These are phyloP conservation scores for Leptinotarsa texana DNA, from an alignment of 1,140 invertebrate species.

Conservation along the genomic window DNA sequence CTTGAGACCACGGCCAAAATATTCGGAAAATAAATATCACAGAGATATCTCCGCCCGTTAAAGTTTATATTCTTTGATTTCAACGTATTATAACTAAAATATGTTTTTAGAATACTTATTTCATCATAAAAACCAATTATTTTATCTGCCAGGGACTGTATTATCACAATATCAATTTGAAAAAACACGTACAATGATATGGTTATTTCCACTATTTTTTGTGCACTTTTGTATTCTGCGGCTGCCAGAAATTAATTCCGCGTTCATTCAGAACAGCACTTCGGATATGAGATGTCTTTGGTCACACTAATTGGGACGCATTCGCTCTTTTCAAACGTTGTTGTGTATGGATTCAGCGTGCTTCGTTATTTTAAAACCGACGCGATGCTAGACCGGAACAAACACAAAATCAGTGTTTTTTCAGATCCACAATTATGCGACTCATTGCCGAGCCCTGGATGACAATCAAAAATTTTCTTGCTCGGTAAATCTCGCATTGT, in stretches of 20 bases:
- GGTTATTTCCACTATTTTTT: neutral
- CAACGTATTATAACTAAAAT: no score
- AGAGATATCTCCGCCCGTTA: no score
- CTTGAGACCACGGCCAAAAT: no score
- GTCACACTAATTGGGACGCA: conserved; percentile 2
- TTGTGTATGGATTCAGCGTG: neutral
- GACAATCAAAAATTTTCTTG: no score
- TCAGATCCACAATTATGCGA: neutral
- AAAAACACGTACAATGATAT: neutral
- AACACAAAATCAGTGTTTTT: conserved; percentile 2
- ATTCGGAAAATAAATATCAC: no score
- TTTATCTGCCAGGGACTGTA: no score
- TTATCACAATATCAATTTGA: no score
- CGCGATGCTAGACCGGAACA: neutral
- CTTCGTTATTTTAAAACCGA: neutral
- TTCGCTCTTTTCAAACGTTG: conserved; percentile 8
- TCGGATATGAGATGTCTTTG: conserved; percentile 5
- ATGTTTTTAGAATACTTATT: no score
- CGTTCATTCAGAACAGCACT: neutral
- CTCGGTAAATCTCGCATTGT: no score
- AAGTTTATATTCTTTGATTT: no score
- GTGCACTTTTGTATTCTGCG: neutral
- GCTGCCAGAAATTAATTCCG: conserved; percentile 3
- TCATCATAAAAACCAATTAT: no score
- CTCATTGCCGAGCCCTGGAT: no score